phyloP scores from a whole-genome alignment of 2,888 invertebrate genomes.

The Zaprionus lineosus region DNA sequence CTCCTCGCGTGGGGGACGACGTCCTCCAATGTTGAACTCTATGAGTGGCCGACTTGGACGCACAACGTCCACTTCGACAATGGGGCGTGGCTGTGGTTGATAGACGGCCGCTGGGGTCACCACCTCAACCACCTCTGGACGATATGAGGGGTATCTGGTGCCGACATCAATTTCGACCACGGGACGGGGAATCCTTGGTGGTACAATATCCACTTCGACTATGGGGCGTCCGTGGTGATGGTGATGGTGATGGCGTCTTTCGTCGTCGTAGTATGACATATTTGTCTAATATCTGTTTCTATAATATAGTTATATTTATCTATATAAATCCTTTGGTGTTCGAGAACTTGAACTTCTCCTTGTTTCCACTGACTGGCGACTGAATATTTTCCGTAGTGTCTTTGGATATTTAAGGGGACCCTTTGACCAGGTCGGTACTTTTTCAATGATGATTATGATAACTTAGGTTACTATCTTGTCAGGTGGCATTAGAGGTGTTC shows the following conservation, averaged over 20 bases:
- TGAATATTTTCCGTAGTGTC: slow-evolving; percentile 36
- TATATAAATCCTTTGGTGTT: slow-evolving; percentile 1
- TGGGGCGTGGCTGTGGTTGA: slow-evolving; percentile 57
- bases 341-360: slow-evolving; percentile 5
- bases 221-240: slow-evolving; percentile 66
- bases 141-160: slow-evolving; percentile 47
- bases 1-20: slow-evolving; percentile 60
- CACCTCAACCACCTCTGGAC: slow-evolving; percentile 56
- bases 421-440: slow-evolving; percentile 38
- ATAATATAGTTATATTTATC: too few species aligned
- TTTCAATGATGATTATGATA: slow-evolving; percentile 18
- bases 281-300: slow-evolving; percentile 17
- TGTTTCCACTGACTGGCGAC: slow-evolving; percentile 38
- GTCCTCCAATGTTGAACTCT: slow-evolving; percentile 66
- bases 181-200: slow-evolving; percentile 66
- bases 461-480: slow-evolving; percentile 67
- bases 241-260: slow-evolving; percentile 64
- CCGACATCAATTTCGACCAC: slow-evolving; percentile 64
- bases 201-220: slow-evolving; percentile 74
- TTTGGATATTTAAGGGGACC: slow-evolving; percentile 62
- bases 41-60: slow-evolving; percentile 61
- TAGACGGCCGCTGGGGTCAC: slow-evolving; percentile 61
- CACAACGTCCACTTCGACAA: slow-evolving; percentile 68
- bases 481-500: slow-evolving; percentile 54
- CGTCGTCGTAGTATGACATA: slow-evolving; percentile 70